Base-by-base conservation (phyloP, 2,113 vertebrate species). In the Collichthys lucidus region DNA sequence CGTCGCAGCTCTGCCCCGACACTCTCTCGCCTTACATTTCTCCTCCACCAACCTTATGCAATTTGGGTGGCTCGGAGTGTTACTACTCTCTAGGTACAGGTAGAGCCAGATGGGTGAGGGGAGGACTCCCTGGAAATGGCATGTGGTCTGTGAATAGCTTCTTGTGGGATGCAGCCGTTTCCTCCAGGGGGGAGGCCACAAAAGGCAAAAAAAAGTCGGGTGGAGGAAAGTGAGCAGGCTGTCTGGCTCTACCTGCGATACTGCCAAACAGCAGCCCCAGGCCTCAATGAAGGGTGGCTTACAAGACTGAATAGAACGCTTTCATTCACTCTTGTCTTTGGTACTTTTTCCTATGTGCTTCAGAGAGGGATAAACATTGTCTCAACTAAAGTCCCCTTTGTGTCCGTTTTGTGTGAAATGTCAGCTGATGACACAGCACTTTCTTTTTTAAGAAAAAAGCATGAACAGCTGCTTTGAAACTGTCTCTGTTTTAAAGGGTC, bases 401-500 rank as follows among this genome's bases (percentile, higher is more conserved):
- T 77, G 74, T 73, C 72, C 47, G 31, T 75, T 85, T 71, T 85
- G 78, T 50, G 62, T 80, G 55, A 84, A 84, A 86, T 72, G 62
- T 46, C 62, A 71, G 82, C 84, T 87, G 83, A 89, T 85, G 83
- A 86, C 86, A 70, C 31, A 84, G 88, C 81, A 59, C 79, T 91
- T 91, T 82, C 77, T 59, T 61, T 74, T 22, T 59, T 14, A 49
- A 57, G 63, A 29, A 59, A 73, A 85, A 85, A 83, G 49, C 86
- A 70, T 47, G 71, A 93, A 93, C 93, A 93, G 95, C 94, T 95
- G 95, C 94, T 95, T 95, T 95, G 84, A 95, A 95, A 94, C 84
- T 82, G 63, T 85, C 88, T 89, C 82, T 68, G 66, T 91, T 91
- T 87, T 83, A 79, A 86, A 91, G 75, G 73, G 83, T 85, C 17